phyloP scores from a whole-genome alignment of 2,113 vertebrate species.

The Andinoacara biseriatus region DNA sequence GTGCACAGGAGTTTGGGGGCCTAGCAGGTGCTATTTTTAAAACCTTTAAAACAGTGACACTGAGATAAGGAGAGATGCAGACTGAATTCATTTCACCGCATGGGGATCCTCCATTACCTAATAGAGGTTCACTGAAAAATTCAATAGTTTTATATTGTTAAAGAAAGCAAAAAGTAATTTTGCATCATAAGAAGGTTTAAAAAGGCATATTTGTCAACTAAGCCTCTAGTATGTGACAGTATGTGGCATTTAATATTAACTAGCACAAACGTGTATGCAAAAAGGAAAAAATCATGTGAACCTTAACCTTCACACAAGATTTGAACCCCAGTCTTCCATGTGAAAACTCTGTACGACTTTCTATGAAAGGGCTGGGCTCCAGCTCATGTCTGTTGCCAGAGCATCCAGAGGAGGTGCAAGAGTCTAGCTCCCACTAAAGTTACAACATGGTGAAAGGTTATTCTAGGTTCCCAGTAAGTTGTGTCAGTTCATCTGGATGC shows the following conservation, averaged over 20 bases:
- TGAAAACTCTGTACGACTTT: background rate
- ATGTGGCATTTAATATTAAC: background rate
- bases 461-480: background rate
- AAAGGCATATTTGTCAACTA: background rate
- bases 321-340: background rate
- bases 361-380: background rate
- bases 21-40: slow-evolving; percentile 75
- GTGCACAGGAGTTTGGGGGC: slow-evolving; percentile 38
- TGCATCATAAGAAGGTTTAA: background rate
- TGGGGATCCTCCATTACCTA: slow-evolving; percentile 5
- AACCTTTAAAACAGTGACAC: slow-evolving; percentile 64
- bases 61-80: slow-evolving; percentile 62
- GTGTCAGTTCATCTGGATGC: background rate
- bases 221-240: background rate
- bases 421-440: background rate
- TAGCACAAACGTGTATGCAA: background rate
- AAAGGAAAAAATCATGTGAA: background rate
- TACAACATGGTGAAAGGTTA: background rate
- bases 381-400: background rate
- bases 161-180: background rate
- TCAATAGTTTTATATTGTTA: background rate
- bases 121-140: background rate
- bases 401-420: background rate
- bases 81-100: slow-evolving; percentile 26
- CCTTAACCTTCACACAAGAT: background rate